phyloP scores from a whole-genome alignment of 2,113 vertebrate species.

The Indicator maculatus region DNA sequence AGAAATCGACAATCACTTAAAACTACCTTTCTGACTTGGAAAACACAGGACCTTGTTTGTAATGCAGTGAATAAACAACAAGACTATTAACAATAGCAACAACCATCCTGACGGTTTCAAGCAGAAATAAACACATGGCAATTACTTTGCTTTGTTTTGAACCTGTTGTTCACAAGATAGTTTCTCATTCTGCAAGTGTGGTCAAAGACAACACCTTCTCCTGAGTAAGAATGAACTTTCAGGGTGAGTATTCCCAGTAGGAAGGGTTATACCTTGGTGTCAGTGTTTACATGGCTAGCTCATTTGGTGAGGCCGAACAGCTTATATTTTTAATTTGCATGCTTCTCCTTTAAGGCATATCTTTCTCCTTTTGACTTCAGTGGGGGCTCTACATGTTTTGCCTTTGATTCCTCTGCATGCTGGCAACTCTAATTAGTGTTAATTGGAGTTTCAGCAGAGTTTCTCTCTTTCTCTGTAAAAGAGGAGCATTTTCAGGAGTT shows the following conservation, averaged over 20 bases:
- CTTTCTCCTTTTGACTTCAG: slow-evolving; percentile 2
- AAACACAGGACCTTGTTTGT: background rate
- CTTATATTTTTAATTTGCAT: slow-evolving; percentile 39
- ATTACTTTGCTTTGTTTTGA: background rate
- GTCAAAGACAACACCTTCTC: background rate
- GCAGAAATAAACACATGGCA: background rate
- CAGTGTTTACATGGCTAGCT: background rate
- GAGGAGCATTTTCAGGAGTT: background rate
- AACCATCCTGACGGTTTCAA: background rate
- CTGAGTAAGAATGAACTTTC: background rate
- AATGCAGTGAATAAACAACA: background rate
- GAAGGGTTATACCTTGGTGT: background rate
- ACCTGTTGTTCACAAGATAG: background rate
- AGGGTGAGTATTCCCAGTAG: background rate
- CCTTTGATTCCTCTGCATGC: slow-evolving; percentile 35
- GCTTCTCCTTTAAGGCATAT: slow-evolving; percentile 25
- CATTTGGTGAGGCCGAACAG: background rate
- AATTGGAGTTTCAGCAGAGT: slow-evolving; percentile 8
- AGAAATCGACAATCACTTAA: background rate
- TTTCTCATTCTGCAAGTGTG: background rate
- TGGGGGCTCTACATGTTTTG: slow-evolving; percentile 24
- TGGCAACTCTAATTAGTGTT: slow-evolving; percentile 44
- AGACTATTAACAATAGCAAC: background rate
- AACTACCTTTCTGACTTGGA: background rate
- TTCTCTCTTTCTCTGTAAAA: background rate